Evolutionary conservation across 2,113 vertebrate species (phyloP), one percentile per base, ranked within the genome.

Genomic region (Grantiella picta): DNA sequence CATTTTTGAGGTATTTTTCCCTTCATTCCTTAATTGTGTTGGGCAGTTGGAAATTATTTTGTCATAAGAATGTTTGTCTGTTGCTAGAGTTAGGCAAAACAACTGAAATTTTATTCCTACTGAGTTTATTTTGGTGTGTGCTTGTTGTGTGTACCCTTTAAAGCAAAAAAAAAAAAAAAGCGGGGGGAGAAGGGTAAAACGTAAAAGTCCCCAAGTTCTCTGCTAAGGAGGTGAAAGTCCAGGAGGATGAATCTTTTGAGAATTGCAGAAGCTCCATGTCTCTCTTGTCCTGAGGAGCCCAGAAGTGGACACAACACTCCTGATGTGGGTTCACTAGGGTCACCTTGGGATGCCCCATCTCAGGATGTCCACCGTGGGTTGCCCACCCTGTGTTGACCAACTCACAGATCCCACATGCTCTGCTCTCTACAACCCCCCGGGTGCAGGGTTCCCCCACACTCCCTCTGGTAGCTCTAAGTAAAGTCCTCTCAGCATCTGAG

Each of bases 321-420:
- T 23, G 47, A 19, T 40, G n/a, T 25, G 45, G 56, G 21, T 35
- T 38, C 36, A 25, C 21, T 8, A 35, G 71, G 36, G 35, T 57
- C 71, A 24, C 44, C 31, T 31, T 22, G 44, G 31, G 44, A 2
- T 59, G 82, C 24, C 50, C 60, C 42, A 35, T 6, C 42, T 35
- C 52, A 17, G 42, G 42, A 25, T 29, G 38, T 38, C 38, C 38
- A 38, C 38, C 38, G 10, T 23, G 13, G 70, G 20, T 6, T 5
- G 0, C 31, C 13, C 47, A 33, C 14, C 22, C 33, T 33, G 22
- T 7, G 27, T 0, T 38, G 40, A 57, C 35, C 35, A 31, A 0
- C 12, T 15, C 10, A 20, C 50, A n/a, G 50, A 14, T 1, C 40
- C 14, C n/a, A 18, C 22, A 36, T 18, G 23, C 69, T 84, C 18